phyloP scores from a whole-genome alignment of 2,888 invertebrate genomes.

The Hecatera dysodea region DNA sequence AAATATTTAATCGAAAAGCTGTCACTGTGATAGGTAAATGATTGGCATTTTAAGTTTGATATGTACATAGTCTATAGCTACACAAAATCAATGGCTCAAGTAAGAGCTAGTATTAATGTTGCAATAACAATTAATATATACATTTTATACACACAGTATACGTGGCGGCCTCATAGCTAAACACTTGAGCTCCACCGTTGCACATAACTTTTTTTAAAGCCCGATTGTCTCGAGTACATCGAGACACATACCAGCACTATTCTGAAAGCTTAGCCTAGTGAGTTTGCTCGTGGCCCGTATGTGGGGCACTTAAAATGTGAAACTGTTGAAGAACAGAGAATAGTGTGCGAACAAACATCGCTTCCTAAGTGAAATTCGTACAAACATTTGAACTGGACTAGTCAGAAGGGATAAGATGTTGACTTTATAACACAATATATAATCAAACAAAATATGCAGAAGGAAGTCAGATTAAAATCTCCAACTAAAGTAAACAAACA shows the following conservation, averaged over 20 bases:
- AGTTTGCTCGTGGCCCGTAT: conserved; percentile 71
- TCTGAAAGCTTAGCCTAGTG: conserved; percentile 61
- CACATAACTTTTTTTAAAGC: conserved; percentile 14
- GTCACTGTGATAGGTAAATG: conserved; percentile 18
- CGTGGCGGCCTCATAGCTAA: too few relatives aligned
- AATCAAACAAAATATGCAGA: conserved; percentile 19
- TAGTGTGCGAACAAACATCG: conserved; percentile 64
- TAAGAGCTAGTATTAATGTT: background rate
- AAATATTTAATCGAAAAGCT: conserved; percentile 41
- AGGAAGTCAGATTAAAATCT: conserved; percentile 2
- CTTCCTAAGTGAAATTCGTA: conserved; percentile 58
- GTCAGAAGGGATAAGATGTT: conserved; percentile 25
- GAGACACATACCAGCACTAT: conserved; percentile 63
- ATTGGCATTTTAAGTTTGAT: conserved; percentile 19
- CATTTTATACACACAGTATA: too few relatives aligned
- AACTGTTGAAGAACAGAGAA: conserved; percentile 68
- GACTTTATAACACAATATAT: conserved; percentile 24
- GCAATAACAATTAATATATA: background rate
- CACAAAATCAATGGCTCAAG: background rate
- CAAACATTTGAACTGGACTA: conserved; percentile 56
- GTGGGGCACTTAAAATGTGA: conserved; percentile 74
- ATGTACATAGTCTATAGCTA: background rate
- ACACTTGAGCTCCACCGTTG: background rate
- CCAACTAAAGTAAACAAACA: conserved; percentile 9
- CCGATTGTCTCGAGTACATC: conserved; percentile 16